Percentiles rank a stretch among this genome's conserved stretches.
These are phyloP conservation scores for Leptobrachium leishanense DNA, from an alignment of 2,113 vertebrate genomes.

Conservation along the genomic window DNA sequence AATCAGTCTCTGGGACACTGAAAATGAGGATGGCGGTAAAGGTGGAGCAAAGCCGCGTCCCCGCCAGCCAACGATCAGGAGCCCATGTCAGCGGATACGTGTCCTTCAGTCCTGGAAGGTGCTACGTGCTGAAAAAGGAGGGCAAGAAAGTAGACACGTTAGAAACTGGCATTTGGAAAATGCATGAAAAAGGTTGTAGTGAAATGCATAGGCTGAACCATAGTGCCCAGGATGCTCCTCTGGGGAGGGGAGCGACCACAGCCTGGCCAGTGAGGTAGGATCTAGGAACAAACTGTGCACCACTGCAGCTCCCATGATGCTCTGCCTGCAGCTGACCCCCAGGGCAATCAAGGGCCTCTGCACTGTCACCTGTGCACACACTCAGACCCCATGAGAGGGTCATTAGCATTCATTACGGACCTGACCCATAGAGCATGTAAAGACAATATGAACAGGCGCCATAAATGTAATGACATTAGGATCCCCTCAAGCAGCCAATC, in stretches of 20 bases:
- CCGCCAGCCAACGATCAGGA: background rate
- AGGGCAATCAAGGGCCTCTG: too few species aligned
- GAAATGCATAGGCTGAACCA: background rate
- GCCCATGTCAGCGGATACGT: conserved; percentile 4
- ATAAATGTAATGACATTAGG: background rate
- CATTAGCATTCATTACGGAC: too few species aligned
- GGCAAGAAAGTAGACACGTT: background rate
- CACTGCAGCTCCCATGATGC: too few species aligned
- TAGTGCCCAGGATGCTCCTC: background rate
- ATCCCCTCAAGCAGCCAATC: background rate
- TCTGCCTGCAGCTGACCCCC: too few species aligned
- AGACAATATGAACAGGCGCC: background rate
- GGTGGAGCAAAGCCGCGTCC: background rate
- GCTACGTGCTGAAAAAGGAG: background rate
- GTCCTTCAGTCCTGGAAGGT: background rate
- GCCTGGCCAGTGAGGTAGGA: too few species aligned
- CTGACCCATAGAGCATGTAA: too few species aligned
- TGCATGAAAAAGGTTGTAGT: background rate
- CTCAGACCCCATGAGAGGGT: too few species aligned
- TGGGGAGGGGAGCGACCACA: too few species aligned
- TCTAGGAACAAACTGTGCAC: too few species aligned
- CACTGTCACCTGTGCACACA: too few species aligned
- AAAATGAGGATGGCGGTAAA: background rate
- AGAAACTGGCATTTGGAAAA: too few species aligned
- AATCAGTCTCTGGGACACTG: background rate